These are phyloP conservation scores for Sus scrofa DNA, from an alignment of 2,113 vertebrate species.

Conservation along the genomic window T2T-Sscrofa CM000812.6:58383501-58384000, in stretches of 20 bases:
- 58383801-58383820: background rate
- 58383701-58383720: background rate
- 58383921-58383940: background rate
- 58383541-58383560: background rate
- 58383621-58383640: too few relatives aligned
- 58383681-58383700: background rate
- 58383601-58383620: background rate
- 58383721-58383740: background rate
- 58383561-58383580: background rate
- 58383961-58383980: background rate
- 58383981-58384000: too few relatives aligned
- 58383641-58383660: background rate
- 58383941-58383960: background rate
- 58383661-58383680: background rate
- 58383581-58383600: background rate
- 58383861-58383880: background rate
- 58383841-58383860: background rate
- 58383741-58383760: background rate
- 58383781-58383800: background rate
- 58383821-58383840: background rate
- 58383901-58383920: background rate
- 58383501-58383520: background rate
- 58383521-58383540: background rate
- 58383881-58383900: background rate
- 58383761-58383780: conserved; percentile 7